These are phyloP conservation scores for Dysdera silvatica DNA, from an alignment of 1,140 invertebrate genomes.

Conservation along the genomic window DNA sequence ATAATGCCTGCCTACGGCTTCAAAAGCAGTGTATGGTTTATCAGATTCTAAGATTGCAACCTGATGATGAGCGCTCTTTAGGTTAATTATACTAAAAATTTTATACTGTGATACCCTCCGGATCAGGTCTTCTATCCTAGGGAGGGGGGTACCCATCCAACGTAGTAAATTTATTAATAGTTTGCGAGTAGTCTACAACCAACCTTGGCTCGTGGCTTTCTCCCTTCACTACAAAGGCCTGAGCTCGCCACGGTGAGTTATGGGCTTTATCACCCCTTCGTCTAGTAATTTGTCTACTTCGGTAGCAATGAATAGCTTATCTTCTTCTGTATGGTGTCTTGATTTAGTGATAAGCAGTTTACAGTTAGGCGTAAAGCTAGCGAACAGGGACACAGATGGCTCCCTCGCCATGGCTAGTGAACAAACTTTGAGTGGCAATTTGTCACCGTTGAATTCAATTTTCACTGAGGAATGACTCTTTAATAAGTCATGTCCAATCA, in stretches of 20 bases:
- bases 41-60: slow-evolving; percentile 33
- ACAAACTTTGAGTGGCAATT: background rate
- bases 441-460: background rate
- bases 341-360: background rate
- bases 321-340: background rate
- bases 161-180: slow-evolving; percentile 21
- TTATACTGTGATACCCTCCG: background rate
- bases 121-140: slow-evolving; percentile 16
- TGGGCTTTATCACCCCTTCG: slow-evolving; percentile 17
- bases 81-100: slow-evolving; percentile 38
- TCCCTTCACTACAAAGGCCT: slow-evolving; percentile 12
- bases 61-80: slow-evolving; percentile 39
- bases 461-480: background rate
- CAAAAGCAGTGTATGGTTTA: slow-evolving; percentile 32
- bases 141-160: slow-evolving; percentile 10
- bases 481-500: slow-evolving; percentile 1
- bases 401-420: background rate
- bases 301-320: background rate
- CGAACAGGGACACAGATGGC: background rate
- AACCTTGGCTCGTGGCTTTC: slow-evolving; percentile 4
- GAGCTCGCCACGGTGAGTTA: slow-evolving; percentile 18
- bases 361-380: background rate
- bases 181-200: slow-evolving; percentile 23
- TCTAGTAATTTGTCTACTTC: slow-evolving; percentile 1
- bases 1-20: slow-evolving; percentile 35